Evolutionary conservation across 1,140 invertebrate genomes (phyloP), one percentile per base, ranked within the genome.

Genomic region (Pomacea maculata): DNA sequence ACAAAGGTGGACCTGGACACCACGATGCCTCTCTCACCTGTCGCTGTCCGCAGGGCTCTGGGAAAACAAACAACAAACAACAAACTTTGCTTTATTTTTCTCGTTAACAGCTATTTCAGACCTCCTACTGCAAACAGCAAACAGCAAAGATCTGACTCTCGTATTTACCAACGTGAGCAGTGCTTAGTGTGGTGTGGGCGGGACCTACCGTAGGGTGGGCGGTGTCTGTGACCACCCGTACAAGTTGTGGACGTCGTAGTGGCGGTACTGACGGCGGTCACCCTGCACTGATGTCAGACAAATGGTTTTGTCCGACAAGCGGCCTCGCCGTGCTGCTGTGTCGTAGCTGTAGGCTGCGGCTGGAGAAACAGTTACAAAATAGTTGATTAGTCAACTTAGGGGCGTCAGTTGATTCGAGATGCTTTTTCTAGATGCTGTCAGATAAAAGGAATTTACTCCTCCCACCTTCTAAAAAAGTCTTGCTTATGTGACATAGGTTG

Each of bases 1-100:
- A 95, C 92, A 91, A 95, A 97, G 1, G 96, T 95, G 0, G 96
- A 95, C 74, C 97, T 92, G 0, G 95, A 95, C 76, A 98, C 95
- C 63, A 97, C 94, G 87, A 98, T 95, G n/a, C 96, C 95, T 80
- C 96, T 76, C 72, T 91, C 88, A 12, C 83, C 85, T 9, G 86
- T 87, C 1, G 90, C 93, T 86, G 78, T 71, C 72, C 83, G 83
- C 10, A 85, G 80, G 11, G 85, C 89, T 55, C 89, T 90, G 80
- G 15, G 80, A 74, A 74, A 65, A 78, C n/a, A 78, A 52, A 70
- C 34, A 70, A 25, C 34, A 70, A 57, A 57, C 9, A 61, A 2
- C 34, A 45, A 6, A 6, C 34, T 45, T 45, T 45, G 34, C 0
- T 4, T 45, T 45, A 25, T 45, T 45, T 45, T 45, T 45, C 34